Percentiles rank a stretch among this genome's conserved stretches.
Evolutionary conservation across 2,113 vertebrate species (phyloP).

Genomic region (Xiphorhynchus elegans): DNA sequence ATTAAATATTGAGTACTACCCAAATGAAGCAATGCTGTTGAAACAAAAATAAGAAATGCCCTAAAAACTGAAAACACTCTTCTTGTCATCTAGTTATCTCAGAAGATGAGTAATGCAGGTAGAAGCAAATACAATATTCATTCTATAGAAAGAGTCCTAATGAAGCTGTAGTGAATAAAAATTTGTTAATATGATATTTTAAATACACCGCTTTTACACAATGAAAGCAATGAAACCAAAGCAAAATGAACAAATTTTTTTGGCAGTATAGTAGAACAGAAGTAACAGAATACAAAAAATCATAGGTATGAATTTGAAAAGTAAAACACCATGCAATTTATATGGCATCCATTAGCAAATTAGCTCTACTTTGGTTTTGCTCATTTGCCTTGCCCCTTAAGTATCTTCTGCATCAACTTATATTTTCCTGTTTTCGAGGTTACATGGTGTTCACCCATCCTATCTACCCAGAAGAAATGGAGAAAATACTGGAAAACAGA

Average conservation of each 20-base stretch:
- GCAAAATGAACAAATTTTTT: neutral
- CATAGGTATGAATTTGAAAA: neutral
- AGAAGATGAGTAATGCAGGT: neutral
- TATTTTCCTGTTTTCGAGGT: neutral
- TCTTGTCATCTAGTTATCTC: neutral
- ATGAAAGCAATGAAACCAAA: neutral
- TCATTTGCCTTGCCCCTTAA: neutral
- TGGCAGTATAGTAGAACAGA: neutral
- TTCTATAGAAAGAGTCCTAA: neutral
- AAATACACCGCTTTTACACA: neutral
- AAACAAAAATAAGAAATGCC: neutral
- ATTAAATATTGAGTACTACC: constrained; percentile 15
- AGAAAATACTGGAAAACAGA: neutral
- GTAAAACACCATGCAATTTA: neutral
- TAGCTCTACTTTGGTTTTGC: neutral
- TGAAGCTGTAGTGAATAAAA: neutral
- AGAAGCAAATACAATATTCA: neutral
- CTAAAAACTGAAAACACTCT: neutral
- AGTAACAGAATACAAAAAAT: neutral
- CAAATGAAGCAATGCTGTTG: constrained; percentile 1
- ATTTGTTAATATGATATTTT: neutral
- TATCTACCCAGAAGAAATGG: neutral
- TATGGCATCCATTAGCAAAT: neutral
- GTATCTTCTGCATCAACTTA: neutral
- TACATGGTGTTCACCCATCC: neutral